phyloP scores from a whole-genome alignment of 2,113 vertebrate genomes.

The Lepidothrix coronata region DNA sequence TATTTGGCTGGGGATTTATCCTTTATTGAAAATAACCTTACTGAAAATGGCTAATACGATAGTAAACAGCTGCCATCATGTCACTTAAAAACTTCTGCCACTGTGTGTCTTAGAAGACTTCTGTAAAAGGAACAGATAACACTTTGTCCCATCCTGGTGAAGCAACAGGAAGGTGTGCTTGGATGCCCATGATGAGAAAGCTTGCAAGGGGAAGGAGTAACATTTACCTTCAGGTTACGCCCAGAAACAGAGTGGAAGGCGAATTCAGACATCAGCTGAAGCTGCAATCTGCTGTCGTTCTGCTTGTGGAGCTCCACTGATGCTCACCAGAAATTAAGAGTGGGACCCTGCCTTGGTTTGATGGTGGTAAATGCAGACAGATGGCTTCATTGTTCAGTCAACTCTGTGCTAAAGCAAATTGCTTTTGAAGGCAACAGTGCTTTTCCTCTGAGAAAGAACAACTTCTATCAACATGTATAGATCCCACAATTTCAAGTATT shows the following conservation, averaged over 20 bases:
- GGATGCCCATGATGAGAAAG: background rate
- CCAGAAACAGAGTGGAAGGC: background rate
- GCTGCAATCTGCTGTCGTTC: background rate
- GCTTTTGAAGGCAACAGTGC: background rate
- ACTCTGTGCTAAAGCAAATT: background rate
- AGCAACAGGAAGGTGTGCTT: background rate
- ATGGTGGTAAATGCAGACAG: background rate
- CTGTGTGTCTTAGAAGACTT: background rate
- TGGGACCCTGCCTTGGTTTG: background rate
- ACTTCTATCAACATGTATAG: background rate
- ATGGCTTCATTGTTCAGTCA: background rate
- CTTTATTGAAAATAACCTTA: background rate
- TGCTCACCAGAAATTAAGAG: background rate
- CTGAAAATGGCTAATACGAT: no score
- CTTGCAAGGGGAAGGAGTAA: rapidly evolving
- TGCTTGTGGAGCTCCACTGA: rapidly evolving
- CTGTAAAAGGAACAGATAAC: background rate
- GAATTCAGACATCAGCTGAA: background rate
- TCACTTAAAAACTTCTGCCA: background rate
- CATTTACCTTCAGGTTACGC: rapidly evolving
- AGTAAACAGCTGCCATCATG: background rate
- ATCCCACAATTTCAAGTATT: background rate
- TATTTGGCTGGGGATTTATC: background rate
- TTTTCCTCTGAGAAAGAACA: background rate
- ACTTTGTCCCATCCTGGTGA: background rate